Conservation (phyloP, 2,797 vertebrate species). For the Catostomus latipinnis region DNA sequence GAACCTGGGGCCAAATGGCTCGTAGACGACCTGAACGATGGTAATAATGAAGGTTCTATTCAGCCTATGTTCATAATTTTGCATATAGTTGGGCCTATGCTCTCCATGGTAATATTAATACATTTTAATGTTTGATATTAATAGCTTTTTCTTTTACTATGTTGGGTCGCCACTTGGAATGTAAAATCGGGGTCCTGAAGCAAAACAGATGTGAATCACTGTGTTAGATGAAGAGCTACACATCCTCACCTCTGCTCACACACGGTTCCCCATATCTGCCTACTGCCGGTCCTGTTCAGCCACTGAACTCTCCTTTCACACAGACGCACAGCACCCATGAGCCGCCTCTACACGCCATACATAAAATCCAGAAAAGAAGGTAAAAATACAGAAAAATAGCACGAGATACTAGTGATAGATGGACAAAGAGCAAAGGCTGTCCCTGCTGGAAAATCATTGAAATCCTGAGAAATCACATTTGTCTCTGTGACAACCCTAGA, state of each 20-base stretch:
- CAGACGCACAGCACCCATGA: conserved; percentile 66
- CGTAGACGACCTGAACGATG: too few species aligned
- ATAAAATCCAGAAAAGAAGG: neutral
- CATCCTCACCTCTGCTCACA: conserved; percentile 81
- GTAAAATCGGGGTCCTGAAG: too few species aligned
- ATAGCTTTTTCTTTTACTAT: too few species aligned
- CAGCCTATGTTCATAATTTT: neutral
- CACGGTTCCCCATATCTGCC: conserved; percentile 82
- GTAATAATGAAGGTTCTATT: too few species aligned
- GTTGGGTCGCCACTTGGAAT: too few species aligned
- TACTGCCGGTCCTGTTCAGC: conserved; percentile 75
- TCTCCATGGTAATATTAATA: neutral
- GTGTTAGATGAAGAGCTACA: neutral
- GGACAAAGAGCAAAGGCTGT: neutral
- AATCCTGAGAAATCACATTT: too few species aligned
- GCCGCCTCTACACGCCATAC: conserved; percentile 69
- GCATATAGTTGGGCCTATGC: neutral
- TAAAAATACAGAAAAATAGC: neutral
- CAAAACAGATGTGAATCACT: too few species aligned
- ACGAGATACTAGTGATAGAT: neutral
- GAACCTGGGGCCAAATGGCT: too few species aligned
- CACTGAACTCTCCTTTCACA: conserved; percentile 77
- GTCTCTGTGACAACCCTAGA: too few species aligned
- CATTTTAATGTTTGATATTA: too few species aligned
- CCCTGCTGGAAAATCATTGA: too few species aligned